Evolutionary conservation across 2,888 invertebrate genomes (phyloP).

Genomic region (Plutella xylostella): DNA sequence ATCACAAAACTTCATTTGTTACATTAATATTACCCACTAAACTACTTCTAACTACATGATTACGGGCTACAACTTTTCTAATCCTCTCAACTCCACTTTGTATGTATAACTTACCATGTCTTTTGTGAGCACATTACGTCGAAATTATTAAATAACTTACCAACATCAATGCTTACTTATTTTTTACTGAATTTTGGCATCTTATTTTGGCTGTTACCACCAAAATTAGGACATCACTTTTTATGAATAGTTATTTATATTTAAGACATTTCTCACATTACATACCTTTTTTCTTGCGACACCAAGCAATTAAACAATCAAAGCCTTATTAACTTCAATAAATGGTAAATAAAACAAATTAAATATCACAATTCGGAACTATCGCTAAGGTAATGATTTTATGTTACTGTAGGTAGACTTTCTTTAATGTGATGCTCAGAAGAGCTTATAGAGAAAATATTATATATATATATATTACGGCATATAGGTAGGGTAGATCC

Average conservation of each 20-base stretch:
- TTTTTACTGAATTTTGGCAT: conserved; percentile 47
- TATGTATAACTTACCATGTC: conserved; percentile 34
- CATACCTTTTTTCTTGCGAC: neutral
- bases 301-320: too few species aligned
- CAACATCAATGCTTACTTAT: neutral
- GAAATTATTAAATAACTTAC: neutral
- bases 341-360: conserved; percentile 19
- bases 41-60: conserved; percentile 9
- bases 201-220: conserved; percentile 56
- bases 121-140: conserved; percentile 52
- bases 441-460: too few species aligned
- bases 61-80: conserved; percentile 12
- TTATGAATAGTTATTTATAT: neutral
- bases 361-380: conserved; percentile 53
- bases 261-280: neutral
- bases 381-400: conserved; percentile 28
- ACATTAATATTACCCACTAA: neutral
- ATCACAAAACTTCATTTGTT: conserved; percentile 41
- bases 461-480: neutral
- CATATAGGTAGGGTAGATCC: too few species aligned
- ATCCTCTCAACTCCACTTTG: conserved; percentile 21
- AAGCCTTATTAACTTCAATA: conserved; percentile 14
- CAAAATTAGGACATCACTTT: conserved; percentile 35
- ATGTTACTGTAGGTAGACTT: too few species aligned
- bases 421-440: too few species aligned